These are phyloP conservation scores for Enhydra lutris DNA, from an alignment of 2,113 vertebrate genomes.

Conservation along the genomic window DNA sequence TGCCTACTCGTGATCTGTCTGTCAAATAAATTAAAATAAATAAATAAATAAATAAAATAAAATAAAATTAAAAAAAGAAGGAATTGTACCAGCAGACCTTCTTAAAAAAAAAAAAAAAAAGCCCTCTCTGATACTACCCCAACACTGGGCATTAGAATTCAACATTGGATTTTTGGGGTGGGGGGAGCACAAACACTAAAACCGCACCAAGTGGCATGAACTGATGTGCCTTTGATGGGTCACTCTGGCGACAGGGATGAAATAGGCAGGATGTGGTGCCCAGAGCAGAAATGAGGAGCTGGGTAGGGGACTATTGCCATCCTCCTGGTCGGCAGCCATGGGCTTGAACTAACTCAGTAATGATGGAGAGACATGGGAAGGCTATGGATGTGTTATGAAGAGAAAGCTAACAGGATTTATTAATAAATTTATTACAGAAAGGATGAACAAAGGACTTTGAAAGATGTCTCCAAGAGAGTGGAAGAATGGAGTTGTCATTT, in stretches of 20 bases:
- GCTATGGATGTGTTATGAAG: too few species aligned
- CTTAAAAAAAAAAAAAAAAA: too few species aligned
- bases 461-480: not conserved
- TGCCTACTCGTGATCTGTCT: too few species aligned
- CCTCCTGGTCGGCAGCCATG: not conserved
- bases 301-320: fast-evolving
- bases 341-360: not conserved
- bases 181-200: not conserved
- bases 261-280: not conserved
- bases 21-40: too few species aligned
- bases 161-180: not conserved
- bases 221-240: not conserved
- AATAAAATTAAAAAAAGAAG: too few species aligned
- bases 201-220: not conserved
- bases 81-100: too few species aligned
- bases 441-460: too few species aligned
- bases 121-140: too few species aligned
- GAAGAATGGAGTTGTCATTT: not conserved
- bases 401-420: not conserved
- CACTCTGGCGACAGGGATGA: not conserved
- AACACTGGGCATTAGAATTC: not conserved
- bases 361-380: not conserved
- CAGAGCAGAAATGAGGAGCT: not conserved
- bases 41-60: too few species aligned
- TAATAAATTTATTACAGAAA: not conserved